Conservation (phyloP, 2,113 vertebrate genomes). For the Barnardius zonarius region DNA sequence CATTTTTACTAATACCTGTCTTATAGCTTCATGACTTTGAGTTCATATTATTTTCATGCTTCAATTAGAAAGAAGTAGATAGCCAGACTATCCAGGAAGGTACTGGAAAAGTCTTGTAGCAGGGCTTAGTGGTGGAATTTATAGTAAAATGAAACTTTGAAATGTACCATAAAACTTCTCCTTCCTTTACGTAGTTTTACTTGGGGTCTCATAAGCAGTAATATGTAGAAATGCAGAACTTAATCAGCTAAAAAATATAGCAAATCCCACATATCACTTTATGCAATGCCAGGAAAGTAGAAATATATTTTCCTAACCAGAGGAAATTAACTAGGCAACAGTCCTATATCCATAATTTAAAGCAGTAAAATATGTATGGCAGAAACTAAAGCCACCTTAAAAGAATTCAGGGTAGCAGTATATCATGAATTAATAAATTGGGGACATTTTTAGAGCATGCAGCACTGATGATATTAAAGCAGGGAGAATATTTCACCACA, state of each 20-base stretch:
- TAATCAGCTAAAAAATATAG: constrained; percentile 62
- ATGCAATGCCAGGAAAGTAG: constrained; percentile 46
- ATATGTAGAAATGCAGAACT: constrained; percentile 55
- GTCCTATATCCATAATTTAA: constrained; percentile 64
- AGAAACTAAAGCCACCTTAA: constrained; percentile 64
- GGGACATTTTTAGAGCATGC: constrained; percentile 62
- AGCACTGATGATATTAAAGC: constrained; percentile 30
- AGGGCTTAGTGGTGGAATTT: constrained; percentile 48
- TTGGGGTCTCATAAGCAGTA: constrained; percentile 55
- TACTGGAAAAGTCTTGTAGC: constrained; percentile 67
- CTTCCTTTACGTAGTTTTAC: constrained; percentile 46
- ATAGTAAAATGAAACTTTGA: constrained; percentile 64
- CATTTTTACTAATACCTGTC: constrained; percentile 64
- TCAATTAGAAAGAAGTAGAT: constrained; percentile 70
- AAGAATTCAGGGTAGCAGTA: constrained; percentile 56
- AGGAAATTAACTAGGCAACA: constrained; percentile 70
- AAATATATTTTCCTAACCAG: constrained; percentile 69
- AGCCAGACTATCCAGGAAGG: constrained; percentile 46
- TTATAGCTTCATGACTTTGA: constrained; percentile 62
- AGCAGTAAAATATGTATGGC: constrained; percentile 66
- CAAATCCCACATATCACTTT: constrained; percentile 57
- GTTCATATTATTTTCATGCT: constrained; percentile 74
- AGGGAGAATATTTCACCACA: constrained; percentile 20
- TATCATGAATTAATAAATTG: constrained; percentile 68
- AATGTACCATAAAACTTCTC: constrained; percentile 45